Conservation (phyloP, 2,113 vertebrate species). For the Melanerpes formicivorus region DNA sequence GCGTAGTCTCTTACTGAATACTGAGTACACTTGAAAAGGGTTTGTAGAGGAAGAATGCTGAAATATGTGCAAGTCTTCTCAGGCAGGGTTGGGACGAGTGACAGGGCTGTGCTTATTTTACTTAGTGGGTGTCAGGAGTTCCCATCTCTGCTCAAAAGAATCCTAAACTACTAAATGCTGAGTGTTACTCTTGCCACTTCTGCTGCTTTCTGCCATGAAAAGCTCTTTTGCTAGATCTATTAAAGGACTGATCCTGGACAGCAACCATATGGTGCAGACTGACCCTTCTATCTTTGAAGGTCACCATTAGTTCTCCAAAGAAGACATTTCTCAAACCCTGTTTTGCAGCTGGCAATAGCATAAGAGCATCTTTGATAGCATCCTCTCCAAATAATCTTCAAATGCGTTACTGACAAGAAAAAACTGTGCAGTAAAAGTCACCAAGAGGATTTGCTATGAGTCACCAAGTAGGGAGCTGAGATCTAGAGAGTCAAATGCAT, state of each 20-base stretch:
- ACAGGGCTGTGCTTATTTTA: conserved; percentile 7
- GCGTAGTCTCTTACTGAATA: conserved; percentile 55
- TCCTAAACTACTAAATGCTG: not conserved
- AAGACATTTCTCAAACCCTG: not conserved
- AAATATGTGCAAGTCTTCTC: conserved; percentile 2
- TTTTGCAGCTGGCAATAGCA: not conserved
- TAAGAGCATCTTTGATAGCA: not conserved
- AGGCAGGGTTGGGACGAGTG: not conserved
- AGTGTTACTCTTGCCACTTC: not conserved
- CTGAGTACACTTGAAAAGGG: conserved; percentile 60
- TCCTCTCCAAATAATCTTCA: not conserved
- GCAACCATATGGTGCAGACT: not conserved
- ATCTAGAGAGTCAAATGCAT: not conserved
- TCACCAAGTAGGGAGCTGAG: not conserved
- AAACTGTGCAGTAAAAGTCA: not conserved
- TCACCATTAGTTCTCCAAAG: not conserved
- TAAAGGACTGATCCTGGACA: not conserved
- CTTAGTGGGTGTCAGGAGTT: not conserved
- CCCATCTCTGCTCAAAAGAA: not conserved
- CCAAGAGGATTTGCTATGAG: not conserved
- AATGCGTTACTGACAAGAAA: not conserved
- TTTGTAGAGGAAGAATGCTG: conserved; percentile 27
- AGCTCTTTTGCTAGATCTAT: not conserved
- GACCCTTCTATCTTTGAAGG: not conserved
- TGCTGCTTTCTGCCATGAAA: not conserved